Evolutionary conservation across 2,113 vertebrate genomes (phyloP).

Genomic region (Kryptolebias marmoratus): DNA sequence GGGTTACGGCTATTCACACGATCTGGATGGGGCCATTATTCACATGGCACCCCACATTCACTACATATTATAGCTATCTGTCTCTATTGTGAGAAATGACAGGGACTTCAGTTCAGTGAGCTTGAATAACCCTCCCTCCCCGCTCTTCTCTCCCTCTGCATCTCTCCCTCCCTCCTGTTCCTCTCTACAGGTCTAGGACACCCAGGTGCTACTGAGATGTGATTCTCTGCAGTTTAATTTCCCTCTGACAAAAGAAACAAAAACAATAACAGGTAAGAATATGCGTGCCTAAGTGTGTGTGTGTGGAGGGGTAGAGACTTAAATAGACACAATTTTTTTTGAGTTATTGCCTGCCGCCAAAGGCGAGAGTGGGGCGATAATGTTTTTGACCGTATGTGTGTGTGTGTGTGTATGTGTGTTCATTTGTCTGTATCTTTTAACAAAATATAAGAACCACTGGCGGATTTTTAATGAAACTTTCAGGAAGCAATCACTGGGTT

Average conservation of each 20-base stretch:
- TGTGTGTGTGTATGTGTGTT: too few species aligned
- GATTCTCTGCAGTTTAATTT: slow-evolving; percentile 68
- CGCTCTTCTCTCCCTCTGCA: slow-evolving; percentile 7
- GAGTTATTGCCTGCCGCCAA: too few species aligned
- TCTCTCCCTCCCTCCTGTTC: slow-evolving; percentile 3
- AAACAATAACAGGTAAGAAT: slow-evolving; percentile 65
- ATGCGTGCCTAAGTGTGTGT: slow-evolving; percentile 1
- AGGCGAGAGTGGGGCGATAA: too few species aligned
- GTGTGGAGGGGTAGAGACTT: not conserved
- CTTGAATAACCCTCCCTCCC: slow-evolving; percentile 49
- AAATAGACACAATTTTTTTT: slow-evolving; percentile 7
- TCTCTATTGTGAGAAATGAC: slow-evolving; percentile 70
- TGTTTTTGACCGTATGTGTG: too few species aligned
- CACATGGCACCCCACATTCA: slow-evolving; percentile 62
- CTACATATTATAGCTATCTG: slow-evolving; percentile 65
- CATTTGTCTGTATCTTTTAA: too few species aligned
- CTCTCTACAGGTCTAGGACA: slow-evolving; percentile 62
- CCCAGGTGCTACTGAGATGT: slow-evolving; percentile 75
- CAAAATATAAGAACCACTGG: too few species aligned
- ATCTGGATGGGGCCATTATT: slow-evolving; percentile 64
- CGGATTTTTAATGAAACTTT: too few species aligned
- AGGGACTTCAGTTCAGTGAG: slow-evolving; percentile 56
- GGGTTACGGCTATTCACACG: slow-evolving; percentile 63
- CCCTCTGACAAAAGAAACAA: slow-evolving; percentile 59
- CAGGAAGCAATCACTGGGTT: too few species aligned